Conservation (phyloP, 1,140 invertebrate genomes). For the Drosophila sp. region DNA sequence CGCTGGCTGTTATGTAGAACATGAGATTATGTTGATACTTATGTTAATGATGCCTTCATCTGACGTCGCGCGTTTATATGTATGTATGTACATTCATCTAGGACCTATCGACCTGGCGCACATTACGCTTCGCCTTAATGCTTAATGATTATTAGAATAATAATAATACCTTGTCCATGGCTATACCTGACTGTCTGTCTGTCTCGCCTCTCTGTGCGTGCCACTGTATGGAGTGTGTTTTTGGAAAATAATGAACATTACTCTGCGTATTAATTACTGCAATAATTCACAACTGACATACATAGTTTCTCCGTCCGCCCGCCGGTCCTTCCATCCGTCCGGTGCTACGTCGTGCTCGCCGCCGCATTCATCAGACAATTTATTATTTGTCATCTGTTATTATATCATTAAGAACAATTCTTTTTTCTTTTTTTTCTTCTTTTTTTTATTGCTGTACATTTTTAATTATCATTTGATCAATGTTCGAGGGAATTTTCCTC, state of each 20-base stretch:
- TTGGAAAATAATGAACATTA: conserved; percentile 72
- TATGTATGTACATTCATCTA: conserved; percentile 30
- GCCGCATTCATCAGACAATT: conserved; percentile 54
- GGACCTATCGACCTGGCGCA: conserved; percentile 32
- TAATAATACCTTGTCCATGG: conserved; percentile 49
- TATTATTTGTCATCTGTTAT: conserved; percentile 82
- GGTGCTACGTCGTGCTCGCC: conserved; percentile 61
- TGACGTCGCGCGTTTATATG: conserved; percentile 30
- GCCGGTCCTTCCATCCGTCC: conserved; percentile 43
- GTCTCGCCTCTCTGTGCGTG: conserved; percentile 8
- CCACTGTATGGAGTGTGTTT: conserved; percentile 1
- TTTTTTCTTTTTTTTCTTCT: not conserved
- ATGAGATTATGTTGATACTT: conserved; percentile 65
- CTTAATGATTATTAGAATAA: conserved; percentile 62
- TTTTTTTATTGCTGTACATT: conserved; percentile 70
- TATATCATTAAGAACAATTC: conserved; percentile 67
- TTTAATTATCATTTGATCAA: conserved; percentile 80
- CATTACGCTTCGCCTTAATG: conserved; percentile 35
- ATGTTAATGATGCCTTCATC: conserved; percentile 58
- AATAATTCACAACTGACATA: conserved; percentile 67
- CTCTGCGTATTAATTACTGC: conserved; percentile 73
- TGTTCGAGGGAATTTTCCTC: conserved; percentile 20
- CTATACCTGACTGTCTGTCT: conserved; percentile 8
- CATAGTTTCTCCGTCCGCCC: conserved; percentile 21
- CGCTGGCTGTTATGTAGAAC: conserved; percentile 44